Base-by-base conservation (phyloP, 2,888 invertebrate genomes). In the Bellardia pandia region DNA sequence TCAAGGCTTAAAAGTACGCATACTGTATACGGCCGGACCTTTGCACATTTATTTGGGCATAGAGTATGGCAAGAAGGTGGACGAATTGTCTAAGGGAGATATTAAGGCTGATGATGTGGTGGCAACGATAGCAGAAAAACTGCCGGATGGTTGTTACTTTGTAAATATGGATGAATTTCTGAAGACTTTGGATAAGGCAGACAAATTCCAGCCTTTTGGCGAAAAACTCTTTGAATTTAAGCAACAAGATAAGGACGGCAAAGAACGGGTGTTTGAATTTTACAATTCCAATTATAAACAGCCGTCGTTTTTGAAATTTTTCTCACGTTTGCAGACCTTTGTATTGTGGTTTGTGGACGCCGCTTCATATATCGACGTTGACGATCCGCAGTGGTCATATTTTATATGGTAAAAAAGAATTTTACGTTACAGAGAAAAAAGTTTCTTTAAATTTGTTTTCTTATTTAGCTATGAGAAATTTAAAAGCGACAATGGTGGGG, bases 341-440 rank as follows among this genome's bases (percentile, higher is more conserved):
- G 95, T 99, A 11, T 94, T 99, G 85, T 99, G 98, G 97, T 99
- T 96, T 94, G 98, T 99, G 89, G 99, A 99, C 94, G 99, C 98
- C 14, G 99, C 98, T 0, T 97, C 97, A 51, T 98, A 96, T 91
- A 98, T 99, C 89, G 99, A 99, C 93, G 95, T 96, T 4, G 97
- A 98, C 92, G 99, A 99, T 94, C 96, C 97, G 14, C 96, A 96
- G 90, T 99, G 99, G 99, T 95, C 96, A 80, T 97, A 97, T 92
- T 98, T 97, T 92, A 95, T 96, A 89, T 95, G 97, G 96, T 97
- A 94, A 95, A 96, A 94, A 33, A 53, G 33, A 42, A 11, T 13
- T 13, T 9, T 30, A 9, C 89, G 89, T 33, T 56, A 85, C 58
- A 23, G 48, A 23, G 45, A 51, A n/a, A 3, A 51, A 2, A n/a